Evolutionary conservation across 2,888 invertebrate species (phyloP).

Genomic region (Apamea epomidion): DNA sequence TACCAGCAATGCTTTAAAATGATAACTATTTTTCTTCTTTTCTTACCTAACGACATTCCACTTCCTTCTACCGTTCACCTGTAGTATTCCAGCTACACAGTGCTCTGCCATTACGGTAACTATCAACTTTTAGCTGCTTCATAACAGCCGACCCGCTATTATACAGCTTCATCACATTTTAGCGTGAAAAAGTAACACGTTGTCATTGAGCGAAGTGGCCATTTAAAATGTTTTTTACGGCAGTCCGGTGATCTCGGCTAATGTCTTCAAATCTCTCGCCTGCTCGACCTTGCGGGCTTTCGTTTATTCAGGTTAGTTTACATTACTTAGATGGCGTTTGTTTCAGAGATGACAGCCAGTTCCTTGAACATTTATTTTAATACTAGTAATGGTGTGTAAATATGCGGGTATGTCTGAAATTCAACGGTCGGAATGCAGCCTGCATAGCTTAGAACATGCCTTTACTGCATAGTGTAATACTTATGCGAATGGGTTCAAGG

Average conservation of each 20-base stretch:
- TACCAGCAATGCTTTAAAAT: not conserved
- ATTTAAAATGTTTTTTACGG: conserved; percentile 58
- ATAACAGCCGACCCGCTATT: conserved; percentile 39
- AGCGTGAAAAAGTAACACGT: conserved; percentile 53
- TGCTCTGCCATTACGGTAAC: conserved; percentile 20
- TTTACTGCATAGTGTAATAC: not conserved
- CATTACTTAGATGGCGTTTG: not conserved
- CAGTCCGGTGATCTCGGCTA: conserved; percentile 45
- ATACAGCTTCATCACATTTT: conserved; percentile 61
- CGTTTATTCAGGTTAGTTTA: conserved; percentile 8
- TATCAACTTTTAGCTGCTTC: conserved; percentile 51
- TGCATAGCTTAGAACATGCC: not conserved
- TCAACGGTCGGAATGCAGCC: not conserved
- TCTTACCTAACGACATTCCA: not conserved
- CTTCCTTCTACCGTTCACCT: not conserved
- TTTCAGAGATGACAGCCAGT: not conserved
- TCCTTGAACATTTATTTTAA: not conserved
- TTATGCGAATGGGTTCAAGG: conserved; percentile 1
- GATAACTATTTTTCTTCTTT: not conserved
- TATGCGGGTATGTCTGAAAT: not conserved
- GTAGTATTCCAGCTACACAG: conserved; percentile 9
- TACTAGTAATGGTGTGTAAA: not conserved
- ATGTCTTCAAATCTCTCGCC: conserved; percentile 53
- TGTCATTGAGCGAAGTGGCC: conserved; percentile 55
- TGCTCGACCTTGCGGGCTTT: conserved; percentile 7